Percentiles rank a stretch among this genome's conserved stretches.
Evolutionary conservation across 2,113 vertebrate species (phyloP).

Genomic region (Benitochromis conjunctus): DNA sequence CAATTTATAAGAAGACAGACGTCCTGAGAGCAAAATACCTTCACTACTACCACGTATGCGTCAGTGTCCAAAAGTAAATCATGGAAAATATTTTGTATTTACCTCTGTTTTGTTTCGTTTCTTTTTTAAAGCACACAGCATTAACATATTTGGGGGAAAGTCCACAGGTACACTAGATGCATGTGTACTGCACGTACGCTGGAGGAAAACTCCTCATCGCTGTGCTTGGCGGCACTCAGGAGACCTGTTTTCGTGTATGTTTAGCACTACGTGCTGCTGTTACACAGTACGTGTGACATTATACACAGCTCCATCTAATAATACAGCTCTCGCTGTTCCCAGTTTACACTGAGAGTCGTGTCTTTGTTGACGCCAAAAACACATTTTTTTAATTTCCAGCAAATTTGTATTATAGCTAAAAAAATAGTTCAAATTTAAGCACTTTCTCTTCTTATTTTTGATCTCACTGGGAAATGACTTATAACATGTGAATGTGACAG

Average conservation of each 20-base stretch:
- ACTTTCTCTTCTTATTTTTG: not conserved
- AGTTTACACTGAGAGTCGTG: not conserved
- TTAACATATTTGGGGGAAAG: not conserved
- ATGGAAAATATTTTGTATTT: not conserved
- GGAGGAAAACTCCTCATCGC: slow-evolving; percentile 2
- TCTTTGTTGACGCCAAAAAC: not conserved
- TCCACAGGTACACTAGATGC: not conserved
- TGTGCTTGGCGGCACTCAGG: slow-evolving; percentile 10
- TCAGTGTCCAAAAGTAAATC: slow-evolving; percentile 46
- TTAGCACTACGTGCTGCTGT: slow-evolving; percentile 14
- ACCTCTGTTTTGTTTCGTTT: not conserved
- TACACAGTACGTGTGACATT: slow-evolving; percentile 38
- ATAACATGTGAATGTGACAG: not conserved
- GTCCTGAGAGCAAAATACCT: not conserved
- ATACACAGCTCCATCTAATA: slow-evolving; percentile 14
- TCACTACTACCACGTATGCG: not conserved
- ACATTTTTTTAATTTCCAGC: not conserved
- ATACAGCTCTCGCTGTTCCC: not conserved
- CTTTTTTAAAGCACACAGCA: not conserved
- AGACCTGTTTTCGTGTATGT: slow-evolving; percentile 37
- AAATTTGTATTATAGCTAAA: not conserved
- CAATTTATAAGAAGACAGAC: not conserved
- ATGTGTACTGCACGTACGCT: not conserved
- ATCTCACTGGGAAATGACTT: not conserved
- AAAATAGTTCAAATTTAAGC: not conserved